phyloP scores from a whole-genome alignment of 1,140 invertebrate species.

The Potamilus streckersoni region DNA sequence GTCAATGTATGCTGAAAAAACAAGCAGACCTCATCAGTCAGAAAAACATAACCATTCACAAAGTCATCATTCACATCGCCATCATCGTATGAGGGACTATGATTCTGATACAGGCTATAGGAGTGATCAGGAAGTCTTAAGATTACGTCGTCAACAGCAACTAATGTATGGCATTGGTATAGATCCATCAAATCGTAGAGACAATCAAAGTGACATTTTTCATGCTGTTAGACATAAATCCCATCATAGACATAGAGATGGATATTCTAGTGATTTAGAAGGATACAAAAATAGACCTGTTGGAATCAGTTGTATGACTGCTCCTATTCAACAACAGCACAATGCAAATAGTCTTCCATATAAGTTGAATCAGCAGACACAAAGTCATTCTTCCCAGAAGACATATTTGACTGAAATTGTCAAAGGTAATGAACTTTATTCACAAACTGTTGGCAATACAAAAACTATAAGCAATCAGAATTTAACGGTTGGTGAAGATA shows the following conservation, averaged over 20 bases:
- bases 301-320: conserved; percentile 5
- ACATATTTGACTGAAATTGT: conserved; percentile 13
- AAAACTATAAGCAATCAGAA: too few species aligned
- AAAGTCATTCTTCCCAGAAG: conserved; percentile 15
- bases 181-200: conserved; percentile 7
- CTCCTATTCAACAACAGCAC: conserved; percentile 28
- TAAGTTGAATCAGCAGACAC: conserved; percentile 24
- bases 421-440: conserved; percentile 47
- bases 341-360: conserved; percentile 44
- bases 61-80: conserved; percentile 34
- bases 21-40: conserved; percentile 2
- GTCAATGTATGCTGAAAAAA: conserved; percentile 2
- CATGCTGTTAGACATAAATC: conserved; percentile 23
- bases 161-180: conserved; percentile 14
- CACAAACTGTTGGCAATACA: conserved; percentile 12
- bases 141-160: conserved; percentile 38
- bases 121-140: conserved; percentile 54
- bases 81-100: conserved; percentile 52
- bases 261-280: conserved; percentile 61
- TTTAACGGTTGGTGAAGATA: too few species aligned
- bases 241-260: conserved; percentile 37
- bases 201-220: conserved; percentile 38
- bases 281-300: conserved; percentile 41
- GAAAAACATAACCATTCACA: conserved; percentile 23
- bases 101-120: conserved; percentile 65